phyloP scores from a whole-genome alignment of 1,140 invertebrate species.

The Stegodyphus dumicola region DNA sequence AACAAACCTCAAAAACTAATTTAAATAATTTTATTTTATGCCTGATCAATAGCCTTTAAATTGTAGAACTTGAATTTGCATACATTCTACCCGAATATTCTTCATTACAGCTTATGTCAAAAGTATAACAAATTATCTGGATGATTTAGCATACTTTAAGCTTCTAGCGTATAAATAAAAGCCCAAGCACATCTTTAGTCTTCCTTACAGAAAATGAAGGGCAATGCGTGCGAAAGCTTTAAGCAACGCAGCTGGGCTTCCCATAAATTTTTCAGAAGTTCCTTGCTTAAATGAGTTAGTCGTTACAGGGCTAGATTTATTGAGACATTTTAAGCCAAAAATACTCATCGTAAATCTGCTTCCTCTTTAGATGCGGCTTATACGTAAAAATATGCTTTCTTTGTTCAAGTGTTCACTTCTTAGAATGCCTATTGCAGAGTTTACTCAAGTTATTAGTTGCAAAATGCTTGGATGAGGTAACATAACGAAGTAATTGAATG shows the following conservation, averaged over 20 bases:
- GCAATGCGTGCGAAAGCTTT: constrained; percentile 14
- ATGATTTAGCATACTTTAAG: constrained; percentile 16
- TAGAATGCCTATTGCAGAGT: no score
- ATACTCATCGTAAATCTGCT: constrained; percentile 21
- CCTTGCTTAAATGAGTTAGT: constrained; percentile 44
- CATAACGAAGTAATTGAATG: no score
- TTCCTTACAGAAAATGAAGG: not conserved
- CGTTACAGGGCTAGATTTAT: constrained; percentile 34
- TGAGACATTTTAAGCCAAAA: constrained; percentile 44
- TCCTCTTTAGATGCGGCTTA: not conserved
- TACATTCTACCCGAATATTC: not conserved
- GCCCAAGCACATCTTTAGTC: constrained; percentile 9
- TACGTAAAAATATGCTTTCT: not conserved
- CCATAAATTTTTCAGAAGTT: constrained; percentile 48
- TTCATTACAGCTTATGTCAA: not conserved
- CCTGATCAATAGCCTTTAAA: no score
- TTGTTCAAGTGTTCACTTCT: not conserved
- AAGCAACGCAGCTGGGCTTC: constrained; percentile 21
- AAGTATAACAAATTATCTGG: constrained; percentile 7
- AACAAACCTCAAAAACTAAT: no score
- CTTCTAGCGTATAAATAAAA: constrained; percentile 16
- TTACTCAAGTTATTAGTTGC: no score
- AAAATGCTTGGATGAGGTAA: no score
- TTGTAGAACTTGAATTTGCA: no score
- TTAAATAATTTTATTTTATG: no score